Evolutionary conservation across 2,888 invertebrate genomes (phyloP).

Genomic region (Trileptium ribeirensis): DNA sequence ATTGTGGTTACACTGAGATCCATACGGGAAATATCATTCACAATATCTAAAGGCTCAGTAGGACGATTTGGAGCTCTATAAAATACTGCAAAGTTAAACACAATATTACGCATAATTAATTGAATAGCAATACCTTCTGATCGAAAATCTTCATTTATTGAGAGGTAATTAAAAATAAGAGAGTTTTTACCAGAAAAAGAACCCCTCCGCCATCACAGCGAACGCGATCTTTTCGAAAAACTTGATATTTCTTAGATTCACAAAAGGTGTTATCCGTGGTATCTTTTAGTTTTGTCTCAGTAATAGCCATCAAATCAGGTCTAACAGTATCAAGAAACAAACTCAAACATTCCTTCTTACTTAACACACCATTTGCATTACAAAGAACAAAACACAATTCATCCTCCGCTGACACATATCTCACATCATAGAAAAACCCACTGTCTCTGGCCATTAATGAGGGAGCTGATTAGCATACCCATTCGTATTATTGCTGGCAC

Average conservation of each 20-base stretch:
- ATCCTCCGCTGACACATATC: no score
- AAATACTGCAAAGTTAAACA: no score
- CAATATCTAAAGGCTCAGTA: background rate
- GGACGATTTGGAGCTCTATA: no score
- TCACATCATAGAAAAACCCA: no score
- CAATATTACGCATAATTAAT: background rate
- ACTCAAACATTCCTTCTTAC: background rate
- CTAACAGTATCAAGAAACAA: background rate
- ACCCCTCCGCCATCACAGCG: no score
- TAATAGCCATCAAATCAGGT: background rate
- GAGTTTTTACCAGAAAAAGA: background rate
- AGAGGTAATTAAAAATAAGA: background rate
- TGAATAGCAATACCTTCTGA: background rate
- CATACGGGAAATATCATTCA: no score
- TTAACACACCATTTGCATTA: background rate
- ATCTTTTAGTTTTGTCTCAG: background rate
- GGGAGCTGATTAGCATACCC: no score
- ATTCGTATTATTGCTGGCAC: no score
- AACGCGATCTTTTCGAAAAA: background rate
- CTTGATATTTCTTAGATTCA: background rate
- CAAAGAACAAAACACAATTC: background rate
- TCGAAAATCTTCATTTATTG: background rate
- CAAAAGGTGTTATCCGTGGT: background rate
- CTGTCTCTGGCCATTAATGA: no score
- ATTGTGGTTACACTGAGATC: no score